These are phyloP conservation scores for Pristionchus fissidentatus DNA, from an alignment of 2,888 invertebrate species.

Conservation along the genomic window DNA sequence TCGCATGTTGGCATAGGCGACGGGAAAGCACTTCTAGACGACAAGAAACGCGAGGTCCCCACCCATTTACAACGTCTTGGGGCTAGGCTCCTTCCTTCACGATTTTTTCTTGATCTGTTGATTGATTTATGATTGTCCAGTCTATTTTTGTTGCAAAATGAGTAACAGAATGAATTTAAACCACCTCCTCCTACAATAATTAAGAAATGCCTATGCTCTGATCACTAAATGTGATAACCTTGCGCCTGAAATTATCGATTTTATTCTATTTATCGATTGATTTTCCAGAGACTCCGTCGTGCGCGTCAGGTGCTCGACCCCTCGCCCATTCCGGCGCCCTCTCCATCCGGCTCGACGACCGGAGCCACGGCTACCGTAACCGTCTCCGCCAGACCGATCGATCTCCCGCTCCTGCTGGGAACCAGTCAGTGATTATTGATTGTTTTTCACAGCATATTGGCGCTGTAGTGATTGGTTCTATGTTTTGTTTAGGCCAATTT, in stretches of 20 bases:
- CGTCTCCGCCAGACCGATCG: neutral
- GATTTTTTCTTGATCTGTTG: too few relatives aligned
- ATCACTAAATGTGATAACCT: too few relatives aligned
- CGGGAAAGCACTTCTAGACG: too few relatives aligned
- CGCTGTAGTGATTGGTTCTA: neutral
- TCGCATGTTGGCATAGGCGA: neutral
- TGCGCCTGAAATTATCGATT: too few relatives aligned
- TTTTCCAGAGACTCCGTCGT: neutral
- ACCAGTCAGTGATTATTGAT: neutral
- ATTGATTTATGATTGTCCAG: too few relatives aligned
- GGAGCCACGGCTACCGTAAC: slow-evolving; percentile 24
- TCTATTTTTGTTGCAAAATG: neutral
- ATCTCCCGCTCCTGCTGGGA: slow-evolving; percentile 20
- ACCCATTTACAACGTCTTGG: too few relatives aligned
- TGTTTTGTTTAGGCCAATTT: neutral
- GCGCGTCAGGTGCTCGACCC: slow-evolving; percentile 36
- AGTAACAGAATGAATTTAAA: neutral
- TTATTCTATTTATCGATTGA: too few relatives aligned
- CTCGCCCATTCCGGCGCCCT: slow-evolving; percentile 17
- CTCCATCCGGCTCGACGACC: neutral
- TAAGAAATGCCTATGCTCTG: too few relatives aligned
- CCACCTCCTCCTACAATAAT: too few relatives aligned
- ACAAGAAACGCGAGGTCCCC: too few relatives aligned
- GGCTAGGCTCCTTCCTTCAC: too few relatives aligned
- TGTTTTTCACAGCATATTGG: neutral